Conservation (phyloP, 2,113 vertebrate species). For the Abramis brama region DNA sequence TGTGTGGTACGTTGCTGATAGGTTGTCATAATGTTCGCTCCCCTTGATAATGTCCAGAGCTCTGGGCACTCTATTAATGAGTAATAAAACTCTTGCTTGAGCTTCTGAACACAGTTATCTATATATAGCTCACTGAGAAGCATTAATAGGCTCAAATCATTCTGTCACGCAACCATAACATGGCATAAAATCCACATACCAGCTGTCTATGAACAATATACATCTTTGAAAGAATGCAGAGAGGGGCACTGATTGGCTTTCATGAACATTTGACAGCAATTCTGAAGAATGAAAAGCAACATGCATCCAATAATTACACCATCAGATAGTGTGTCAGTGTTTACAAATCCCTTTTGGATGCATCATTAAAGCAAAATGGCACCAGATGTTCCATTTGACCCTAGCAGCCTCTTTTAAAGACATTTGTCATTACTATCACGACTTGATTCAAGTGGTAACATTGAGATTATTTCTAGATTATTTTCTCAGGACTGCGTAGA, state of each 20-base stretch:
- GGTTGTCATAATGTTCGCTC: slow-evolving; percentile 28
- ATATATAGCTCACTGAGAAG: slow-evolving; percentile 50
- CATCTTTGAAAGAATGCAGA: slow-evolving; percentile 43
- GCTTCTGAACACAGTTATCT: slow-evolving; percentile 44
- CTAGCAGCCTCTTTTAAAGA: slow-evolving; percentile 10
- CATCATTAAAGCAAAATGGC: slow-evolving; percentile 40
- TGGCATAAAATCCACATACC: slow-evolving; percentile 41
- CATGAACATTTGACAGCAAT: slow-evolving; percentile 38
- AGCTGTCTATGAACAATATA: slow-evolving; percentile 49
- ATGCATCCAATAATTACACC: slow-evolving; percentile 42
- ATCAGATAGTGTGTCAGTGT: slow-evolving; percentile 46
- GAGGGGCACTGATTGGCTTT: slow-evolving; percentile 35
- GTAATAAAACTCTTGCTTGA: slow-evolving; percentile 53
- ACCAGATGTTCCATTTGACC: slow-evolving; percentile 45
- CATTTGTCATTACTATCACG: not conserved
- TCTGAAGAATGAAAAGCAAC: slow-evolving; percentile 29
- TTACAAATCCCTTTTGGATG: slow-evolving; percentile 34
- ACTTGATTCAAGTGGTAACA: not conserved
- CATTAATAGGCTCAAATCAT: slow-evolving; percentile 48
- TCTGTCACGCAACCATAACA: slow-evolving; percentile 44
- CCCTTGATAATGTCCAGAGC: slow-evolving; percentile 54
- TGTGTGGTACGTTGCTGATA: slow-evolving; percentile 38
- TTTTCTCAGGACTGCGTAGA: not conserved
- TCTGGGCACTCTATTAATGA: slow-evolving; percentile 54
- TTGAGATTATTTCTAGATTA: not conserved